Conservation (phyloP, 2,888 invertebrate species). For the Melanchra persicariae region DNA sequence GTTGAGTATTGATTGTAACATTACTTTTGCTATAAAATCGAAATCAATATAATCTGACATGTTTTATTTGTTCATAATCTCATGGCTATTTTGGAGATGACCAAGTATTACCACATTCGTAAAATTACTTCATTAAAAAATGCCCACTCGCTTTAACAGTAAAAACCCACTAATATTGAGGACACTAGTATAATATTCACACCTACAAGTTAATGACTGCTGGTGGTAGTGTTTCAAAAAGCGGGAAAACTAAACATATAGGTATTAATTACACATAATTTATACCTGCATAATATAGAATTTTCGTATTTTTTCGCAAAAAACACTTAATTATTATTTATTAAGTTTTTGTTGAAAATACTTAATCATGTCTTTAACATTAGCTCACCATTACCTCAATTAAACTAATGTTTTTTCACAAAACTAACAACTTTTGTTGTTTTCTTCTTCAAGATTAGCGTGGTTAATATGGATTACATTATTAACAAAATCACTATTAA, state of each 20-base stretch:
- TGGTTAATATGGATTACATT: no score
- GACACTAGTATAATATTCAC: background rate
- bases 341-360: no score
- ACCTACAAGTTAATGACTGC: conserved; percentile 1
- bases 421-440: no score
- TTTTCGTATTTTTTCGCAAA: background rate
- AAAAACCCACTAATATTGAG: background rate
- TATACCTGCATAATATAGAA: conserved; percentile 42
- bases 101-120: background rate
- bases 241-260: conserved; percentile 40
- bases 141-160: background rate
- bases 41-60: background rate
- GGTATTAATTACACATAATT: conserved; percentile 21
- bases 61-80: background rate
- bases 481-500: no score
- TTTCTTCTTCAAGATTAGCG: no score
- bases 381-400: no score
- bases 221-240: conserved; percentile 43
- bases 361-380: no score
- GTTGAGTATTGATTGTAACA: background rate
- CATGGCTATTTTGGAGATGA: background rate
- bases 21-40: background rate
- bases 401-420: no score
- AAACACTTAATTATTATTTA: background rate
- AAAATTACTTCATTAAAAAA: background rate